Conservation (phyloP, 2,113 vertebrate genomes). For the Anoplopoma fimbria region DNA sequence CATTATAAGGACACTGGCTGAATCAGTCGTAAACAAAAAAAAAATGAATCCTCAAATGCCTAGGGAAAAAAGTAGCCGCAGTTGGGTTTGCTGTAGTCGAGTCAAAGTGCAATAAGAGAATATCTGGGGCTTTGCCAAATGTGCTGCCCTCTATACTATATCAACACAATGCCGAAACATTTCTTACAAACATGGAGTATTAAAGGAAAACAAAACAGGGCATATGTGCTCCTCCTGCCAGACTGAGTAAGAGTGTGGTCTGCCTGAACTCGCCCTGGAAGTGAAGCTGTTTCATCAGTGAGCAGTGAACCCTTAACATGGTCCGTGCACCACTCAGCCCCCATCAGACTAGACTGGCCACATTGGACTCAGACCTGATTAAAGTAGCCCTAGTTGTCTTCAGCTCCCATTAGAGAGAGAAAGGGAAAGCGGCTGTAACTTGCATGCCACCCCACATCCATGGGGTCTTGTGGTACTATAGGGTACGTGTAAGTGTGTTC, state of each 20-base stretch:
- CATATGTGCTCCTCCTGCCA: constrained; percentile 78
- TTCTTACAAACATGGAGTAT: constrained; percentile 65
- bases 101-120: constrained; percentile 58
- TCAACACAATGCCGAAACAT: constrained; percentile 66
- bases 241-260: constrained; percentile 70
- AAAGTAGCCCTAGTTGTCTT: constrained; percentile 76
- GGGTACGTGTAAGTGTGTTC: constrained; percentile 66
- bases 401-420: constrained; percentile 75
- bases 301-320: constrained; percentile 81
- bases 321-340: constrained; percentile 78
- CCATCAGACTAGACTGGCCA: constrained; percentile 77
- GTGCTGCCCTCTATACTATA: constrained; percentile 58
- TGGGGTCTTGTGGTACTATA: constrained; percentile 66
- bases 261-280: constrained; percentile 75
- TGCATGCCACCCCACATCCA: constrained; percentile 71
- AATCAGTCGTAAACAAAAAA: constrained; percentile 10
- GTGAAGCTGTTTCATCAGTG: constrained; percentile 80
- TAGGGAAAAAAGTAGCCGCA: constrained; percentile 35
- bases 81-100: constrained; percentile 36
- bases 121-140: constrained; percentile 67
- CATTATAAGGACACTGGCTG: background rate
- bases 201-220: constrained; percentile 74
- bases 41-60: constrained; percentile 9
- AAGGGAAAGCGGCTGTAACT: constrained; percentile 60
- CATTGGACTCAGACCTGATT: constrained; percentile 81